phyloP scores from a whole-genome alignment of 1,140 invertebrate genomes.

The Dryas iulia region DNA sequence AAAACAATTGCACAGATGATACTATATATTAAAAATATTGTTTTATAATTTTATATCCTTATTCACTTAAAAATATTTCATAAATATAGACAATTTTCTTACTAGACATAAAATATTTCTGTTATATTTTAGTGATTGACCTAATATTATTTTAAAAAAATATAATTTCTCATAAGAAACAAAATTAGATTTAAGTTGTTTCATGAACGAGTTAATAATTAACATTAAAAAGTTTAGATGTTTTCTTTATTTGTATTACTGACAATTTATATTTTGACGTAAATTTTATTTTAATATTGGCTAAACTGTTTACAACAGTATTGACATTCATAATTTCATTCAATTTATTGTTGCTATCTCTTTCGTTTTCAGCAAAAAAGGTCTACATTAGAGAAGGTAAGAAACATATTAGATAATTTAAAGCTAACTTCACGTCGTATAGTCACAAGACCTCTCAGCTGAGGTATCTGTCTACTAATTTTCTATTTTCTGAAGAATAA shows the following conservation, averaged over 20 bases:
- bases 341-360: conserved; percentile 52
- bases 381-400: conserved; percentile 72
- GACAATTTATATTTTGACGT: conserved; percentile 7
- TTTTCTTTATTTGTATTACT: not conserved
- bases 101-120: no score
- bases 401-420: conserved; percentile 41
- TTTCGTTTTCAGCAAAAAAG: conserved; percentile 59
- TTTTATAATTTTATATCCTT: no score
- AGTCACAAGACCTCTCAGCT: conserved; percentile 81
- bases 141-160: no score
- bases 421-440: conserved; percentile 57
- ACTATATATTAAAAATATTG: no score
- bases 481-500: conserved; percentile 59
- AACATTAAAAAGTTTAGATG: not conserved
- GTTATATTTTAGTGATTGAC: no score
- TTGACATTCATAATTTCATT: conserved; percentile 53
- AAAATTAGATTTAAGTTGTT: no score
- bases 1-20: no score
- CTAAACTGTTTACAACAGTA: conserved; percentile 30
- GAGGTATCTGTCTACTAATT: conserved; percentile 58
- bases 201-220: no score
- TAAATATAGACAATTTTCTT: no score
- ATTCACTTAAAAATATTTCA: no score
- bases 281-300: conserved; percentile 22
- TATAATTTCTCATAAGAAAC: no score